A percentile compares a stretch with the other conserved stretches of the same genome.
Conservation (phyloP, 2,113 vertebrate species). For the Macrotis lagotis region DNA sequence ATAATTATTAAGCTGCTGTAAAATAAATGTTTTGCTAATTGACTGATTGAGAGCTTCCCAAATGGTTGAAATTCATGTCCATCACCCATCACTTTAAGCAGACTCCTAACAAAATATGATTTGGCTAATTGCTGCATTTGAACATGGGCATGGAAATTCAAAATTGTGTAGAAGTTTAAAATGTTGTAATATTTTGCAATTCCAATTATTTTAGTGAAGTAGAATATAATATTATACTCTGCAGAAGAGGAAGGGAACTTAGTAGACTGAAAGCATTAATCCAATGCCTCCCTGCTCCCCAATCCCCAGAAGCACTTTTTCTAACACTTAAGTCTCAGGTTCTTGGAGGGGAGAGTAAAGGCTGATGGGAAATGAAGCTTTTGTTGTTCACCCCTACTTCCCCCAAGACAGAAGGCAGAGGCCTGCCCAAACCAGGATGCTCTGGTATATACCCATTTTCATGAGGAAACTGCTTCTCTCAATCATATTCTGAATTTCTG, state of each 20-base stretch:
- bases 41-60: not conserved
- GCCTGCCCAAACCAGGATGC: no score
- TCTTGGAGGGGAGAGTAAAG: not conserved
- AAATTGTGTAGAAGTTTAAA: not conserved
- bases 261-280: no score
- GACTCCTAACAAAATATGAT: not conserved
- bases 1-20: not conserved
- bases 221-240: no score
- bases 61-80: not conserved
- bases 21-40: not conserved
- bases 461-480: not conserved
- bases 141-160: not conserved
- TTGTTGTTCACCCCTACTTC: no score
- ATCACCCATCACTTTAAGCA: not conserved
- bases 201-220: not conserved
- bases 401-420: not conserved
- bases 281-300: no score
- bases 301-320: no score
- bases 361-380: not conserved
- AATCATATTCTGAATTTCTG: not conserved
- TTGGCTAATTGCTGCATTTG: not conserved
- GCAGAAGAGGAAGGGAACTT: no score
- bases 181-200: not conserved
- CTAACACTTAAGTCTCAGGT: no score
- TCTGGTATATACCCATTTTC: no score